phyloP scores from a whole-genome alignment of 2,797 vertebrate genomes.

The Leptatherina wallacei region DNA sequence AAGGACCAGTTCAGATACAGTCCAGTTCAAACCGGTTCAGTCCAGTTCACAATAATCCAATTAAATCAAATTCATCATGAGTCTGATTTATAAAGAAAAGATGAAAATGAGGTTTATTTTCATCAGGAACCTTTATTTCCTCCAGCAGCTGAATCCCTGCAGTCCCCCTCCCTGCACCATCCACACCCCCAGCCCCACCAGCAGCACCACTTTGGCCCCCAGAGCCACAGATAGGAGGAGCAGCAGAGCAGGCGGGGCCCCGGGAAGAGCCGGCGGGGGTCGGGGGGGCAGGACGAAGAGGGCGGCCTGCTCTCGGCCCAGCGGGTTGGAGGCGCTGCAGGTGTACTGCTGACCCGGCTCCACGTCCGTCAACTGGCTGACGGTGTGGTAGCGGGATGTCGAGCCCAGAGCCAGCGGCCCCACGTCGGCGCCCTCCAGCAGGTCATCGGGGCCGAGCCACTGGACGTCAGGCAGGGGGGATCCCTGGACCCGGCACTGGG shows the following conservation, averaged over 20 bases:
- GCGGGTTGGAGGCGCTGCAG: constrained; percentile 88
- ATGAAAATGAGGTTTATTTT: too few species aligned
- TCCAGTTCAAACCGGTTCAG: too few species aligned
- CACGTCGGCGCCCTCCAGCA: constrained; percentile 53
- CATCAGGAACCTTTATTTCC: too few species aligned
- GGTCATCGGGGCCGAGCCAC: constrained; percentile 83
- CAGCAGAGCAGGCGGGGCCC: constrained; percentile 42
- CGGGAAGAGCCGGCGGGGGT: neutral
- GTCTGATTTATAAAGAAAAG: too few species aligned
- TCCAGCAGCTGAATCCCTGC: constrained; percentile 33
- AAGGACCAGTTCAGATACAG: too few species aligned
- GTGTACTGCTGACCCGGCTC: constrained; percentile 88
- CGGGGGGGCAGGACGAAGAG: constrained; percentile 83
- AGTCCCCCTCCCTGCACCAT: constrained; percentile 52
- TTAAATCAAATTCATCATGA: too few species aligned
- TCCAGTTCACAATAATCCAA: too few species aligned
- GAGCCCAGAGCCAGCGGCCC: constrained; percentile 52
- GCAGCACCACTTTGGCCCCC: constrained; percentile 75
- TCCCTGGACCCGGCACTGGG: constrained; percentile 88
- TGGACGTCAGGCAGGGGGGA: constrained; percentile 87
- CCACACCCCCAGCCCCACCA: constrained; percentile 72
- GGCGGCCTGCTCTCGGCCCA: constrained; percentile 87
- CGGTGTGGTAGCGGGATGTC: constrained; percentile 70
- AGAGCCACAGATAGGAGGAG: constrained; percentile 68
- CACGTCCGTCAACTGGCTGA: constrained; percentile 84